Conservation (phyloP, 1,140 invertebrate species). For the Aethina tumida region DNA sequence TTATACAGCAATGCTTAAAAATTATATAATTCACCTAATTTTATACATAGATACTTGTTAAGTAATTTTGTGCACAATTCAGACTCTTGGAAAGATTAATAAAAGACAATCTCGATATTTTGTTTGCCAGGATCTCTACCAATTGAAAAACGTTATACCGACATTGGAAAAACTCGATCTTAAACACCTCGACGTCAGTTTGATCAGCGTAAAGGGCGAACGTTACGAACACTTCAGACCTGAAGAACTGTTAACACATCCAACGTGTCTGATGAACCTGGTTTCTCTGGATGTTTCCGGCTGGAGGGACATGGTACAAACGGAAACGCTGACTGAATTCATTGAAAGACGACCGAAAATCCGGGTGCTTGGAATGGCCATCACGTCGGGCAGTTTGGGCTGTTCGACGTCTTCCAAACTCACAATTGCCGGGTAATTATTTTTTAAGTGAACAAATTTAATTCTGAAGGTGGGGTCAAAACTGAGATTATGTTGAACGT, state of each 20-base stretch:
- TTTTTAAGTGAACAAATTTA: too few species aligned
- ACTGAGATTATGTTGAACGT: too few species aligned
- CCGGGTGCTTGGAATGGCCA: too few species aligned
- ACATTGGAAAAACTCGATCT: conserved; percentile 52
- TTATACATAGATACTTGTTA: conserved; percentile 5
- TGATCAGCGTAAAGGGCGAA: conserved; percentile 33
- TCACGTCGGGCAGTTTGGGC: too few species aligned
- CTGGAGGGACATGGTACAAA: conserved; percentile 33
- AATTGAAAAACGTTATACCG: conserved; percentile 39
- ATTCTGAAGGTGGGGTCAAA: too few species aligned
- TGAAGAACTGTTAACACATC: conserved; percentile 41
- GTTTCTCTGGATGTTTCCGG: conserved; percentile 62
- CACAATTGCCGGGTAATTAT: too few species aligned
- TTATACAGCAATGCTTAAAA: neutral
- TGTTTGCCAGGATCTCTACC: conserved; percentile 19
- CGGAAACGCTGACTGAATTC: conserved; percentile 18
- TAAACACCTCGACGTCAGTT: conserved; percentile 33
- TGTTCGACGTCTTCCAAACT: too few species aligned
- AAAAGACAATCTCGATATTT: conserved; percentile 6
- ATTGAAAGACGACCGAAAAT: conserved; percentile 26
- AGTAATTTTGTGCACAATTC: conserved; percentile 6
- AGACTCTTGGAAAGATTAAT: too few species aligned
- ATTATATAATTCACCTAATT: neutral
- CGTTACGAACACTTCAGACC: conserved; percentile 37
- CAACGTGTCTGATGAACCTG: conserved; percentile 48